Evolutionary conservation across 2,113 vertebrate genomes (phyloP), one percentile per base, ranked within the genome.

Genomic region (Phocoena phocoena): DNA sequence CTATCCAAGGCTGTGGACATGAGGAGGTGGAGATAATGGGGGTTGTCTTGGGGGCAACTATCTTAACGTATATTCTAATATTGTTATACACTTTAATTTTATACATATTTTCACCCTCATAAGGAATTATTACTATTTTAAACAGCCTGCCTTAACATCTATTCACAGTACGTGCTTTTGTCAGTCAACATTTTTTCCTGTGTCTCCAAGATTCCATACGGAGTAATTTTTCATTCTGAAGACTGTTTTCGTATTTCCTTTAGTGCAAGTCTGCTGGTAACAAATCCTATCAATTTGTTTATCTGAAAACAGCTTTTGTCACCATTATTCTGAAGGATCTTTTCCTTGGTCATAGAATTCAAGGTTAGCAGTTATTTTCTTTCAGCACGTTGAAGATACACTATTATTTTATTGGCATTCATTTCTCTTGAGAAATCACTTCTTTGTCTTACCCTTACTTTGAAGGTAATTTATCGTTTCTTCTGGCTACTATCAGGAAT

Each of bases 71-170:
- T 2, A 74, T 63, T 60, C 25, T 47, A 77, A 88, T 38, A 65
- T 8, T 77, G 3, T n/a, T 79, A 41, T 3, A 1, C 76, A 90
- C 23, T 44, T 44, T 81, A 82, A 62, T 68, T 93, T 85, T 68
- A 90, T 62, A 67, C 0, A 68, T 38, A 82, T 88, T 44, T 44
- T 87, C 33, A 82, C 18, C 17, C 18, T 31, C 36, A 14, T 41
- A 81, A 86, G 50, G 90, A 95, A 70, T 87, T 68, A 47, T 26
- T 47, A 73, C 47, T 36, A 81, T 93, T 97, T 95, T 93, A 90
- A 97, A 86, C 15, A 84, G 33, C 73, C 31, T 63, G 36, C 10
- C 47, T 81, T 93, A 67, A 74, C 12, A 95, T 60, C 74, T 67
- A 80, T 47, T 86, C 20, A 74, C n/a, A 80, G 36, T 80, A 90